Percentiles rank a stretch among this genome's conserved stretches.
Conservation (phyloP, 2,113 vertebrate genomes). For the Gasterosteus aculeatus region DNA sequence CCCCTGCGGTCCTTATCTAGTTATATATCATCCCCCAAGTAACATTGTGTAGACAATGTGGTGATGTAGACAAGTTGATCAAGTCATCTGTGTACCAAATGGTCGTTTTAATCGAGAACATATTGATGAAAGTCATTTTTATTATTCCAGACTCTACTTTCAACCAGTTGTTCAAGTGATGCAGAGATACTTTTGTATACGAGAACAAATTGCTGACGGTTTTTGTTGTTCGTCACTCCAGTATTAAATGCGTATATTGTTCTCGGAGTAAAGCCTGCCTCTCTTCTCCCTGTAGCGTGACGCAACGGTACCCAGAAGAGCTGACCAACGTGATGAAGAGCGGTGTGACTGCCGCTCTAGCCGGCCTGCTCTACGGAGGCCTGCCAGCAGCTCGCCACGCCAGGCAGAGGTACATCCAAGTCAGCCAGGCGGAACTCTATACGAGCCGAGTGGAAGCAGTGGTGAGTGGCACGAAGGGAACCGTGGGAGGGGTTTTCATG, state of each 20-base stretch:
- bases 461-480: conserved; percentile 75
- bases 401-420: conserved; percentile 84
- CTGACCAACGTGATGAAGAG: conserved; percentile 80
- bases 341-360: conserved; percentile 70
- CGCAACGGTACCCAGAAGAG: conserved; percentile 82
- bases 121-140: too few relatives aligned
- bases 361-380: conserved; percentile 89
- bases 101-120: not conserved
- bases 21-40: not conserved
- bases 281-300: conserved; percentile 75
- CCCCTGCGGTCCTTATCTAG: not conserved
- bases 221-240: not conserved
- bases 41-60: not conserved
- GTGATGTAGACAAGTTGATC: too few relatives aligned
- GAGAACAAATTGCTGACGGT: too few relatives aligned
- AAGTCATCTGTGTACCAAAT: not conserved
- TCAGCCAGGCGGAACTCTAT: conserved; percentile 88
- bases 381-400: conserved; percentile 87
- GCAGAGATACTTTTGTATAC: not conserved
- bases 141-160: too few relatives aligned
- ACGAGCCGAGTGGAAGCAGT: conserved; percentile 87
- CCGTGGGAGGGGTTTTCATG: too few relatives aligned
- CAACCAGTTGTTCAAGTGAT: too few relatives aligned
- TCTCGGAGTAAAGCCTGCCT: not conserved
- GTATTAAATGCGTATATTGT: not conserved